phyloP scores from a whole-genome alignment of 2,888 invertebrate genomes.

The Luffia ferchaultella region DNA sequence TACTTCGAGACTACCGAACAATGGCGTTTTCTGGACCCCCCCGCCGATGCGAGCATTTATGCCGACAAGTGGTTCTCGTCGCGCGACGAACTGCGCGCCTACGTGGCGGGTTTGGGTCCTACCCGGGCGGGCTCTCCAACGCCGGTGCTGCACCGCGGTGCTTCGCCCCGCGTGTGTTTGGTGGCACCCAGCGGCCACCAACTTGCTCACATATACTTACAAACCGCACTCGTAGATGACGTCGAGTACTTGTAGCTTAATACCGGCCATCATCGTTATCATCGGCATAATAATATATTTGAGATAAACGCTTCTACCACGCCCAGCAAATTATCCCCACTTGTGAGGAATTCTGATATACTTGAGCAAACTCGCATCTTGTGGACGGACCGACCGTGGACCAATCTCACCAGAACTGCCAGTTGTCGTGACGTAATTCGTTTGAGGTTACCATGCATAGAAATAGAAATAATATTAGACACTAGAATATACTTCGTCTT shows the following conservation, averaged over 20 bases:
- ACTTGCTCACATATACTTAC: slow-evolving; percentile 34
- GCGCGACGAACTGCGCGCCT: slow-evolving; percentile 27
- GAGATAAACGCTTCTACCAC: too few relatives aligned
- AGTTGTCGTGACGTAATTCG: too few relatives aligned
- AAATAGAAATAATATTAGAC: too few relatives aligned
- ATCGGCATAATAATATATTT: too few relatives aligned
- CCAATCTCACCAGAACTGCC: too few relatives aligned
- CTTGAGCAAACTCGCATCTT: too few relatives aligned
- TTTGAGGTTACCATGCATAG: too few relatives aligned
- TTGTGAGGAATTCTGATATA: too few relatives aligned
- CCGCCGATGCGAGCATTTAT: slow-evolving; percentile 27
- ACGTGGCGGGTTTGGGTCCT: slow-evolving; percentile 26
- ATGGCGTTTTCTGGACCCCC: slow-evolving; percentile 27
- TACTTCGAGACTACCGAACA: slow-evolving; percentile 42
- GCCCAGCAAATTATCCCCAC: too few relatives aligned
- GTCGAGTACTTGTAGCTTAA: slow-evolving; percentile 34
- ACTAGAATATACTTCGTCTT: too few relatives aligned
- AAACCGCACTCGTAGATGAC: slow-evolving; percentile 24
- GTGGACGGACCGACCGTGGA: too few relatives aligned
- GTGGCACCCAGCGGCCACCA: slow-evolving; percentile 32
- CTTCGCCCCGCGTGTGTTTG: slow-evolving; percentile 26
- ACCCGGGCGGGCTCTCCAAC: slow-evolving; percentile 16
- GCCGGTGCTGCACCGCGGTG: slow-evolving; percentile 26
- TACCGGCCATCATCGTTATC: too few relatives aligned
- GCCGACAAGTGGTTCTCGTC: slow-evolving; percentile 32